Evolutionary conservation across 92 coral and sea anemone species (phyloP).

Genomic region (Galaxea fascicularis): DNA sequence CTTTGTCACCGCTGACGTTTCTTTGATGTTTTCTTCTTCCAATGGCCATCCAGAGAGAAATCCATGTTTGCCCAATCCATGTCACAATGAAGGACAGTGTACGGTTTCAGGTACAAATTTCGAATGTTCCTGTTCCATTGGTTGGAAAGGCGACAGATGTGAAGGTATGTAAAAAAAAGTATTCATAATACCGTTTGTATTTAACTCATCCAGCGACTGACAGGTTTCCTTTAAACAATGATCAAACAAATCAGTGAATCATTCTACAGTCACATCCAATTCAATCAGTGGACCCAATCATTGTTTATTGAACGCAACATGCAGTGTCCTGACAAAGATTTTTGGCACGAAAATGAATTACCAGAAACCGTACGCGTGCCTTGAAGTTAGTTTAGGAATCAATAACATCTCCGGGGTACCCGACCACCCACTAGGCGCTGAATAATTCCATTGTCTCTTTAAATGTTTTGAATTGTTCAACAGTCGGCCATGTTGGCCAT

Average conservation of each 20-base stretch:
- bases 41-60: constrained; percentile 71
- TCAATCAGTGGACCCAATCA: no score
- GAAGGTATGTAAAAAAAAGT: constrained; percentile 69
- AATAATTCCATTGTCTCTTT: not conserved
- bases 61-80: constrained; percentile 93
- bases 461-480: constrained; percentile 1
- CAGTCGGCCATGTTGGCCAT: not conserved
- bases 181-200: not conserved
- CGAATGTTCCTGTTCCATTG: constrained; percentile 92
- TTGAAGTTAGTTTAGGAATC: not conserved
- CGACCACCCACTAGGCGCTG: not conserved
- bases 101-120: constrained; percentile 81
- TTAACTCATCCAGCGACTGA: not conserved
- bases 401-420: not conserved
- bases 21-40: constrained; percentile 43
- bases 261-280: no score
- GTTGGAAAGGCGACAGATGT: constrained; percentile 92
- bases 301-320: no score
- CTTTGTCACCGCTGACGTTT: constrained; percentile 26
- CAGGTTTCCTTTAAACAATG: not conserved
- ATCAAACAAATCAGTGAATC: no score
- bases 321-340: no score
- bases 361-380: no score
- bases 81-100: constrained; percentile 92
- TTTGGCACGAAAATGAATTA: no score